Conservation (phyloP, 2,113 vertebrate species). For the Amazona vittata region DNA sequence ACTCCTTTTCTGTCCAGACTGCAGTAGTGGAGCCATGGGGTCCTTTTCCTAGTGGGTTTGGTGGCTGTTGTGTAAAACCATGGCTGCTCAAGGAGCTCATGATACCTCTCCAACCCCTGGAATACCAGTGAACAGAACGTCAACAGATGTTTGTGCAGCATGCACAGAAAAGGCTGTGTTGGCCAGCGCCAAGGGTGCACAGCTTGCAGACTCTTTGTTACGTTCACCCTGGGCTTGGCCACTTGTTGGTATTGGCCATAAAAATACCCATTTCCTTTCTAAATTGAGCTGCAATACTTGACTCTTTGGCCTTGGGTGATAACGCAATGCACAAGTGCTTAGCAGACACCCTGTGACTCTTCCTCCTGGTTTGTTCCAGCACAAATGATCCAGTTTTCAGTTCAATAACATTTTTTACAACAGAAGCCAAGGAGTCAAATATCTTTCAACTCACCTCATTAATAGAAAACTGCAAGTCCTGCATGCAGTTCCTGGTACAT, state of each 20-base stretch:
- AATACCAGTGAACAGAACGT: neutral
- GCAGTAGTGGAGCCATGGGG: neutral
- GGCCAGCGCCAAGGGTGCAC: neutral
- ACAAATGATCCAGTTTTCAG: neutral
- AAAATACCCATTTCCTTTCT: slow-evolving; percentile 59
- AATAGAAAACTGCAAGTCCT: neutral
- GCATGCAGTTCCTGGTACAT: neutral
- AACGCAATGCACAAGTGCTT: neutral
- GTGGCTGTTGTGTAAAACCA: neutral
- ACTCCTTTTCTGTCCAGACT: neutral
- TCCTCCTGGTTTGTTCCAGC: slow-evolving; percentile 4
- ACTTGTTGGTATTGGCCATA: neutral
- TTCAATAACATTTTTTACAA: neutral
- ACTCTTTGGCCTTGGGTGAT: slow-evolving; percentile 41
- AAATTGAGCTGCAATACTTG: slow-evolving; percentile 32
- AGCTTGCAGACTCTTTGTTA: neutral
- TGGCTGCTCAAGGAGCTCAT: neutral
- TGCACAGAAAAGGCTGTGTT: neutral
- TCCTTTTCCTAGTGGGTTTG: neutral
- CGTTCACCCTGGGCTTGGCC: neutral
- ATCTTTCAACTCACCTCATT: neutral
- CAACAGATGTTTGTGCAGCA: neutral
- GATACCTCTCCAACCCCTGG: neutral
- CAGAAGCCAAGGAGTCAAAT: neutral
- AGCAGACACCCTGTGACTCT: neutral